Base-by-base conservation (phyloP, 2,113 vertebrate species). In the Notarius quadriscutis region DNA sequence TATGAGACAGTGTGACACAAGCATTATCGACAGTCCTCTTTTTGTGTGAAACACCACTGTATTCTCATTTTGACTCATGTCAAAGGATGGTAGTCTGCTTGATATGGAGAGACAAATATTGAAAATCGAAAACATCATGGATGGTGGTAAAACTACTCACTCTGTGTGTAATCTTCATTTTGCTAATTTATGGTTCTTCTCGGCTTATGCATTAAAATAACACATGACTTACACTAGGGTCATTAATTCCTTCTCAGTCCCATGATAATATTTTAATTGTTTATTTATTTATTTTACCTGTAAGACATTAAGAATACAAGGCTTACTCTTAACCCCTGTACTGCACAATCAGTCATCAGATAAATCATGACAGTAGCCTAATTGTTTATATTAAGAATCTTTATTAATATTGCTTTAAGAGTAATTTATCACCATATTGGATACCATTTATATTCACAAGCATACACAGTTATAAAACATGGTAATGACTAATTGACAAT, bases 401-500 rank as follows among this genome's bases (percentile, higher is more conserved):
- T 77, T 77, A 77, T 14, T 14, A 77, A 25, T 77, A 50, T 75
- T 0, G 10, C 41, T 50, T 9, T 51, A 77, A 51, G 20, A 77
- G 22, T 77, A 77, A 51, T 77, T 51, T 5, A 25, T 51, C 20
- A 25, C 11, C 20, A 51, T 25, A 65, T 84, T 81, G 20, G 20
- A 58, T 48, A 4, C 60, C 81, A 72, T 53, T 62, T 51, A 87
- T 58, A 75, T 77, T 60, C 65, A n/a, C 25, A 22, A 84, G 80
- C 80, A 58, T 86, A 48, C 50, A 69, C 2, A 12, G 30, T 67
- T 80, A 41, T 72, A 58, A 53, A 86, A 72, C 60, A 78, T 25
- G 55, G 55, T 14, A 11, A 79, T 71, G 53, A 14, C 50, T 83
- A 78, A 84, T n/a, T 9, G 9, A 75, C 72, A 75, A 75, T 10